Base-by-base conservation (phyloP, 1,140 invertebrate genomes). In the Aphidius ervi region DNA sequence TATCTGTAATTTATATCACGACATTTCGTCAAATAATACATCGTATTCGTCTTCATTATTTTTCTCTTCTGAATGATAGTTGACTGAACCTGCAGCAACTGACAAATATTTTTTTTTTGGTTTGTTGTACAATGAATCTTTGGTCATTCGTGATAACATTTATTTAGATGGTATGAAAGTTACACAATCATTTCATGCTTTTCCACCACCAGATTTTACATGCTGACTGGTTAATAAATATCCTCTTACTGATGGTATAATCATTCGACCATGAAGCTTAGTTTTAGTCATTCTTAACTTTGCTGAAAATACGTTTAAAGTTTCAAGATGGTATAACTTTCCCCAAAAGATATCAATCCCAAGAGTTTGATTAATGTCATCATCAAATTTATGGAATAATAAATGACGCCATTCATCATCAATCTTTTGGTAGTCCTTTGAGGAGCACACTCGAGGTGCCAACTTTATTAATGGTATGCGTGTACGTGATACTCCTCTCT, bases 231-330 rank as follows among this genome's bases (percentile, higher is more conserved):
- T 9, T 47, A 66, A 43, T 37, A 67, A 10, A 9, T 48, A 9
- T 41, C 60, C 63, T 23, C 8, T 59, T 3, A 67, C 10, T 41
- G 63, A 56, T 9, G 20, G 16, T 2, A 58, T 56, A 9, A 50
- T 59, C 1, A 67, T 20, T 59, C 31, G 20, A 45, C 60, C 65
- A 43, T 60, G 31, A 10, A 37, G 31, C 43, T 65, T 62, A n/a
- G 63, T 67, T 60, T 67, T 67, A 3, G 48, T 41, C 16, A 9
- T 48, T 40, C 56, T 67, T 67, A 6, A 65, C 47, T 46, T 58
- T 57, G 5, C 23, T 48, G 40, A 67, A 67, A 20, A 65, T 47
- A n/a, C 60, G 16, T 47, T 67, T 60, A 54, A 1, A 16, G 31
- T 55, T n/a, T 55, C 6, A 5, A 41, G 8, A 5, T 6, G 1